Base-by-base conservation (phyloP, 2,797 vertebrate species). In the Gouania willdenowi region DNA sequence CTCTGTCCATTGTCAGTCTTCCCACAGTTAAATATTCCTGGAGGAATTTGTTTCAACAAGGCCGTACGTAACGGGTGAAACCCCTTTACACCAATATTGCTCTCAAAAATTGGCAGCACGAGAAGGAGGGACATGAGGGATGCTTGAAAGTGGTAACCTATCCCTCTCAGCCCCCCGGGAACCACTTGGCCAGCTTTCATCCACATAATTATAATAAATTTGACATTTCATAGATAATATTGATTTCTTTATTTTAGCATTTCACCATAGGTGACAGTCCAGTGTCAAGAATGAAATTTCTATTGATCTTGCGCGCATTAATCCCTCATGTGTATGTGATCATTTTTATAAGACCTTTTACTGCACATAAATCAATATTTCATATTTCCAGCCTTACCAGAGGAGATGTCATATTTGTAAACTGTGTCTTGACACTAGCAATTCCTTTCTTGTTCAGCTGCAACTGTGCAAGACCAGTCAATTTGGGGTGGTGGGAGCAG, bases 161-260 rank as follows among this genome's bases (percentile, higher is more conserved):
- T 98, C 94, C 91, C 90, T 93, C 92, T 90, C 86, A 82, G 85
- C 89, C 95, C 92, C 97, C 82, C 90, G 97, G 97, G 97, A 98
- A 92, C 92, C 94, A 96, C 94, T 98, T 97, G 95, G 94, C 95
- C 93, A 92, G 95, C 95, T 98, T 96, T 99, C 97, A 97, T 98
- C 95, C 95, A 98, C 94, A 98, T 99, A 98, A 99, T 98, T 99
- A 98, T 99, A 99, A 98, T 99, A 99, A 99, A 99, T 99, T 98
- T 99, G 97, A 99, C 97, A 99, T 99, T 99, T 99, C 97, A 99
- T 98, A 99, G 97, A 99, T 99, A 99, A 95, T 99, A 99, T 99
- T 98, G 97, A 99, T 99, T 98, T 98, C 96, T 98, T 94, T 98
- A 98, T 98, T 98, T 99, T 99, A 98, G 96, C 97, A 98, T 98